Evolutionary conservation across 2,797 vertebrate genomes (phyloP).

Genomic region (Chloroceryle amazona): DNA sequence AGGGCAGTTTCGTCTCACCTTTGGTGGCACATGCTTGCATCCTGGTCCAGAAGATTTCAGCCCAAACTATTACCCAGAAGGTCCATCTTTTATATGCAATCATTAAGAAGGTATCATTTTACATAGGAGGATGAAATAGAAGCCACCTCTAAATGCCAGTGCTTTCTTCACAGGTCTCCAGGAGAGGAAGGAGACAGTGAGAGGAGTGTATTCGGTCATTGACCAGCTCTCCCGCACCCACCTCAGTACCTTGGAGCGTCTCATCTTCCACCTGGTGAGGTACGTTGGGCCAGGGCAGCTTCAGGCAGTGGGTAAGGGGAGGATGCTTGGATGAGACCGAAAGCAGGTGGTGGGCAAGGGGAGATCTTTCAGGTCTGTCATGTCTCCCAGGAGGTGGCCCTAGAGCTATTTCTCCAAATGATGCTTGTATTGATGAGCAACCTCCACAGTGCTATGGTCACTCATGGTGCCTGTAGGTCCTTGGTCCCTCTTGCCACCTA

Average conservation of each 20-base stretch:
- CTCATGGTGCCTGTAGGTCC: accelerated
- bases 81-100: neutral
- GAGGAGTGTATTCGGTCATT: slow-evolving; percentile 93
- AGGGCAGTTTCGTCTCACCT: accelerated
- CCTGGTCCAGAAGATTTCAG: neutral
- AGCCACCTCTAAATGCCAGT: neutral
- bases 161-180: slow-evolving; percentile 87
- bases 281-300: slow-evolving; percentile 54
- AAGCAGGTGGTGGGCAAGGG: neutral
- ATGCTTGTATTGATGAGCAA: neutral
- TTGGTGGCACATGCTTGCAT: neutral
- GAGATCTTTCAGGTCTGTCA: neutral
- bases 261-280: slow-evolving; percentile 98
- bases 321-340: neutral
- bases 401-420: neutral
- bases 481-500: neutral
- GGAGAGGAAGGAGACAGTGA: slow-evolving; percentile 92
- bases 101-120: neutral
- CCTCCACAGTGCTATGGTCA: neutral
- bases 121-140: neutral
- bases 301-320: neutral
- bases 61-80: neutral
- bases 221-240: slow-evolving; percentile 97
- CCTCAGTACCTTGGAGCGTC: slow-evolving; percentile 93
- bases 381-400: neutral